phyloP scores from a whole-genome alignment of 2,888 invertebrate genomes.

The Scotopteryx bipunctaria region DNA sequence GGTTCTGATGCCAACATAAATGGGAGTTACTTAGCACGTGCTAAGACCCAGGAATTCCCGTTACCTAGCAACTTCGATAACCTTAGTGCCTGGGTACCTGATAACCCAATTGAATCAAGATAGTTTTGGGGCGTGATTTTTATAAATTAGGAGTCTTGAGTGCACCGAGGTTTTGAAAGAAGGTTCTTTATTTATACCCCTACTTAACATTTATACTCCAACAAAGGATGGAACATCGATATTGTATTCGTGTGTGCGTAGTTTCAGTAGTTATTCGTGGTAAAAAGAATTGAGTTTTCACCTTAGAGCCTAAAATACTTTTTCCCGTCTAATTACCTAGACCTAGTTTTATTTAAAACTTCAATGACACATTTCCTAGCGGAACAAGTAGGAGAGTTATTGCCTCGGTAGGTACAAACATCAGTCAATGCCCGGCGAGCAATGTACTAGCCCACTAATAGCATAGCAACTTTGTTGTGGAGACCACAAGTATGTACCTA shows the following conservation, averaged over 20 bases:
- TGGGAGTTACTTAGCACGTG: not conserved
- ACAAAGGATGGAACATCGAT: too few relatives aligned
- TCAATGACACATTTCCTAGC: slow-evolving; percentile 30
- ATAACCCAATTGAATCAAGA: too few relatives aligned
- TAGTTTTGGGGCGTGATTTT: too few relatives aligned
- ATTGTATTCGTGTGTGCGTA: too few relatives aligned
- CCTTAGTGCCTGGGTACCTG: too few relatives aligned
- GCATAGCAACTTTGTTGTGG: slow-evolving; percentile 39
- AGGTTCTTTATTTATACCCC: too few relatives aligned
- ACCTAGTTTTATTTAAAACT: slow-evolving; percentile 23
- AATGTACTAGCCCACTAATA: slow-evolving; percentile 35
- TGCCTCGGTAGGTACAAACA: slow-evolving; percentile 13
- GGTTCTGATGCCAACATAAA: not conserved
- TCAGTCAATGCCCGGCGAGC: slow-evolving; percentile 36
- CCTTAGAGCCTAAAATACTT: slow-evolving; percentile 6
- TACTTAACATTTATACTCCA: too few relatives aligned
- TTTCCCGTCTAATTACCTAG: slow-evolving; percentile 25
- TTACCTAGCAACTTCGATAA: too few relatives aligned
- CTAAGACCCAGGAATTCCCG: too few relatives aligned
- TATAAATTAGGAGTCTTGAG: too few relatives aligned
- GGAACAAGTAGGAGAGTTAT: slow-evolving; percentile 23
- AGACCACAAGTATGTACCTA: not conserved
- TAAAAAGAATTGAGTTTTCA: not conserved
- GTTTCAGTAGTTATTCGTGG: not conserved
- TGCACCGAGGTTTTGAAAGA: too few relatives aligned